Conservation (phyloP, 2,888 invertebrate species). For the Operophtera brumata region DNA sequence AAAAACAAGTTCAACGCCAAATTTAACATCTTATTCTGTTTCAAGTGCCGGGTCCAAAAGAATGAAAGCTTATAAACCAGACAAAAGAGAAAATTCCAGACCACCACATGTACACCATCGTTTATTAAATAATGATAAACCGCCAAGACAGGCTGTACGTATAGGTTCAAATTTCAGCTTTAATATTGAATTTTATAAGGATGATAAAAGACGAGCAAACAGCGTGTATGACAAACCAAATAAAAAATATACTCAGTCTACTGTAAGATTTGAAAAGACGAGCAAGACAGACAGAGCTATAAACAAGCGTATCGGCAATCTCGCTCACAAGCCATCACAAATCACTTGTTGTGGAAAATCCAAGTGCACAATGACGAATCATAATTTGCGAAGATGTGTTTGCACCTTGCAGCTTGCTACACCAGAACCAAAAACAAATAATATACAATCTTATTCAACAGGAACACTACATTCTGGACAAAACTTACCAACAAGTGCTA, state of each 20-base stretch:
- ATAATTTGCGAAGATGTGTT: constrained; percentile 42
- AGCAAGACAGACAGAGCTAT: neutral
- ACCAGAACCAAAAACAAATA: too few species aligned
- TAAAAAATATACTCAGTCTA: too few species aligned
- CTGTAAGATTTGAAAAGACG: too few species aligned
- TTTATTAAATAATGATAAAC: neutral
- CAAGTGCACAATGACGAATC: constrained; percentile 31
- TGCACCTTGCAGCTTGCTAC: constrained; percentile 49
- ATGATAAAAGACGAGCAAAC: constrained; percentile 3
- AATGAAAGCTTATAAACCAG: neutral
- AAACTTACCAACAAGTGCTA: constrained; percentile 14
- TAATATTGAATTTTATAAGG: constrained; percentile 40
- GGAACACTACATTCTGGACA: constrained; percentile 24
- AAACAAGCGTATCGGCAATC: neutral
- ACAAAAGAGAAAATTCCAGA: constrained; percentile 2
- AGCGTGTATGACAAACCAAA: neutral
- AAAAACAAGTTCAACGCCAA: constrained; percentile 17
- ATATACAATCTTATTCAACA: constrained; percentile 17
- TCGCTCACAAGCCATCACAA: constrained; percentile 34
- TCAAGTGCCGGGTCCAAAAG: constrained; percentile 5
- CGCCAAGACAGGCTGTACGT: constrained; percentile 31
- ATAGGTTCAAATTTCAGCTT: constrained; percentile 42
- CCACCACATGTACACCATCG: too few species aligned
- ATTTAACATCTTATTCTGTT: constrained; percentile 12
- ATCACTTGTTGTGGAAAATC: constrained; percentile 32